Conservation (phyloP, 2,113 vertebrate species). For the Otolemur garnettii region DNA sequence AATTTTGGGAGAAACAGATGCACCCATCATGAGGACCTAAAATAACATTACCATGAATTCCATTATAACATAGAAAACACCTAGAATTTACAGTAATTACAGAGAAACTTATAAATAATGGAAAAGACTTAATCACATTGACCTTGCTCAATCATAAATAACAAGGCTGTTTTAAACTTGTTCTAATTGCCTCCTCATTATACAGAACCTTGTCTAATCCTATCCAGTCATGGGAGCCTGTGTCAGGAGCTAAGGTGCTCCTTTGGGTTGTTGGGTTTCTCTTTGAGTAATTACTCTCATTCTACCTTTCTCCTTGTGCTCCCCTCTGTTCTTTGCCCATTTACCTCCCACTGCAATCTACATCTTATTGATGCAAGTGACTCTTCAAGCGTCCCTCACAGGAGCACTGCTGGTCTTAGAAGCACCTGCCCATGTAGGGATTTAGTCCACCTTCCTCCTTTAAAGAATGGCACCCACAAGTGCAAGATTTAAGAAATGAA, state of each 20-base stretch:
- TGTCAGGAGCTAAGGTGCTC: neutral
- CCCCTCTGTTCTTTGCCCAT: neutral
- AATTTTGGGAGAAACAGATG: constrained; percentile 66
- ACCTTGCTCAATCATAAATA: constrained; percentile 81
- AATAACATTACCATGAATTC: constrained; percentile 69
- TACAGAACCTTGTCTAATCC: constrained; percentile 40
- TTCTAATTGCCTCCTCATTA: constrained; percentile 77
- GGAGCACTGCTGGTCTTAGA: neutral
- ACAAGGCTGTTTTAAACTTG: constrained; percentile 37
- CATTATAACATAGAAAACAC: constrained; percentile 71
- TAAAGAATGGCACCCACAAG: neutral
- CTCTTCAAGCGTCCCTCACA: neutral
- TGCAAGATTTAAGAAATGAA: neutral
- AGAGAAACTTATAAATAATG: constrained; percentile 81
- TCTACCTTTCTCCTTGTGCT: neutral
- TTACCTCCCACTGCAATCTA: neutral
- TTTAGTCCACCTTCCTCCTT: neutral
- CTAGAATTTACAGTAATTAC: constrained; percentile 73
- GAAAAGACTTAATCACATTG: constrained; percentile 78
- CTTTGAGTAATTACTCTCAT: constrained; percentile 1
- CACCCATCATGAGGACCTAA: constrained; percentile 48
- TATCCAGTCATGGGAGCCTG: neutral
- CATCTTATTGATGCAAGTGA: neutral
- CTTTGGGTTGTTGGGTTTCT: constrained; percentile 16
- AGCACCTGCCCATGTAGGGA: neutral